Percentiles rank a stretch among this genome's conserved stretches.
Evolutionary conservation across 2,797 vertebrate species (phyloP).

Genomic region (Cirrhinus mrigala): DNA sequence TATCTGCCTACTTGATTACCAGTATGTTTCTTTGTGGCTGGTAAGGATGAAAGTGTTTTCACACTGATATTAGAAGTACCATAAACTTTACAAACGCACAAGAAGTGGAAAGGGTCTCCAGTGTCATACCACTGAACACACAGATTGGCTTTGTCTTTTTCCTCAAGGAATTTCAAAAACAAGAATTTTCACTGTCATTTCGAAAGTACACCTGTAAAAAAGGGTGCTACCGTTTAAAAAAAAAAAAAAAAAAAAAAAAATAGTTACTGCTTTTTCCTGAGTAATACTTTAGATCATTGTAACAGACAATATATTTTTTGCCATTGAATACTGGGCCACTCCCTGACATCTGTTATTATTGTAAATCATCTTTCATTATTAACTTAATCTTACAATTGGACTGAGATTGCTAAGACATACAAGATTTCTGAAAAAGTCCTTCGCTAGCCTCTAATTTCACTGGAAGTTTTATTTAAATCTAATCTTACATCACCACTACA

Average conservation of each 20-base stretch:
- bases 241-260: conserved; percentile 81
- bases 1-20: conserved; percentile 21
- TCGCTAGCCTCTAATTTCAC: conserved; percentile 82
- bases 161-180: conserved; percentile 68
- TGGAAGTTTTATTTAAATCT: conserved; percentile 94
- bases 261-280: conserved; percentile 85
- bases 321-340: conserved; percentile 95
- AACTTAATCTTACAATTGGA: conserved; percentile 86
- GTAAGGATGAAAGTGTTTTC: conserved; percentile 70
- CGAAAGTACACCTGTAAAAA: conserved; percentile 81
- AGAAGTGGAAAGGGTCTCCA: conserved; percentile 68
- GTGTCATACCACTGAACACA: conserved; percentile 59
- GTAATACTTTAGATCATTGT: conserved; percentile 84
- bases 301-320: conserved; percentile 91
- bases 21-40: conserved; percentile 55
- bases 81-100: conserved; percentile 75
- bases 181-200: conserved; percentile 78
- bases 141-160: conserved; percentile 60
- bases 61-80: conserved; percentile 79
- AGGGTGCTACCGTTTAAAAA: not conserved
- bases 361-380: conserved; percentile 85
- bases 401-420: conserved; percentile 93
- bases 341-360: conserved; percentile 89
- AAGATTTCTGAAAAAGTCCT: conserved; percentile 83
- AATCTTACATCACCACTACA: conserved; percentile 82